Base-by-base conservation (phyloP, 2,797 vertebrate genomes). In the Balearica regulorum region DNA sequence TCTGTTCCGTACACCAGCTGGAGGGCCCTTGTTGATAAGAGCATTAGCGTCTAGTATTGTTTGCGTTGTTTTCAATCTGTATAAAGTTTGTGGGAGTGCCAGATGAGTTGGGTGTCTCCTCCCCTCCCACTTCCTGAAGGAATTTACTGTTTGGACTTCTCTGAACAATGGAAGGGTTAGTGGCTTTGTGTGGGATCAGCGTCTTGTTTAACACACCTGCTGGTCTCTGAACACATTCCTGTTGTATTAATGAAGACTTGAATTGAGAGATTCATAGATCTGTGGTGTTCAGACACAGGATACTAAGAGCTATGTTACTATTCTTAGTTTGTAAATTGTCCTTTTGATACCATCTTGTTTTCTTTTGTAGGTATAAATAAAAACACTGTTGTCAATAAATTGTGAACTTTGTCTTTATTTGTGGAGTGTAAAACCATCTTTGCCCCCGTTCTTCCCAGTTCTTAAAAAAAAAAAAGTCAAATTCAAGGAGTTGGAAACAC, bases 291-390 rank as follows among this genome's bases (percentile, higher is more conserved):
- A 97, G 97, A 93, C 98, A 95, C 97, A 97, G 96, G 97, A 98
- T 97, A 97, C 97, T 97, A 97, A 98, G 96, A 98, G 97, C 98
- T 97, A 89, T 98, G 98, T 98, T 98, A 97, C 97, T 98, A 93
- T 98, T 97, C 96, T 98, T 98, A 98, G 98, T 98, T 97, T 98
- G 97, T 98, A 98, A 98, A 97, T 97, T 97, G 98, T 98, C 98
- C 97, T 98, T 98, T 98, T 98, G 97, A 98, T 98, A 98, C 98
- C 98, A 98, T 98, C 98, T 98, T 98, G 98, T 98, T 98, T 98
- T 98, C 98, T 98, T 98, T 98, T 98, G 98, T 98, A 98, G 98
- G 97, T 98, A 98, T 98, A 98, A 98, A 98, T 98, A 98, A 98
- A 98, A 98, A 98, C 97, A 98, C 97, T 98, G 97, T 98, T 98